Conservation (phyloP, 2,113 vertebrate genomes). For the Cyprinodon tularosa region DNA sequence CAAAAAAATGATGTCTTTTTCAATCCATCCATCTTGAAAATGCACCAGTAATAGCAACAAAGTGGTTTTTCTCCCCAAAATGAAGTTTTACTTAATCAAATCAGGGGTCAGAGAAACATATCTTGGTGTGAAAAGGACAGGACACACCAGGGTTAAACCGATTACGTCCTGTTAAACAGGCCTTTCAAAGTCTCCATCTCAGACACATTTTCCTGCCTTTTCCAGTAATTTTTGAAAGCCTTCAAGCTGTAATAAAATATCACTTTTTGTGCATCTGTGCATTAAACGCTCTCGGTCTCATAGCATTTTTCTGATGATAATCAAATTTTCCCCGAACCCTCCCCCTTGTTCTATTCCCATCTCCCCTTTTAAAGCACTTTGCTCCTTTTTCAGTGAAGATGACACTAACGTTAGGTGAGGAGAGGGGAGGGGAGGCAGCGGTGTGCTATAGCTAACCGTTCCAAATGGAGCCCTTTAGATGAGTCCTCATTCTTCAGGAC, state of each 20-base stretch:
- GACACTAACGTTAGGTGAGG: constrained; percentile 67
- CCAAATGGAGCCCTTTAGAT: constrained; percentile 58
- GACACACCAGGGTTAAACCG: constrained; percentile 83
- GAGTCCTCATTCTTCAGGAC: constrained; percentile 55
- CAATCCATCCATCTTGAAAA: constrained; percentile 75
- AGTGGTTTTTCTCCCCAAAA: constrained; percentile 83
- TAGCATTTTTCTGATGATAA: constrained; percentile 80
- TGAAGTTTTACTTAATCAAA: constrained; percentile 82
- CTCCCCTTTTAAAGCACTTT: constrained; percentile 83
- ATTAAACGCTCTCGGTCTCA: constrained; percentile 81
- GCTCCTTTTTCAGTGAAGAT: constrained; percentile 76
- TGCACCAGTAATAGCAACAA: constrained; percentile 85
- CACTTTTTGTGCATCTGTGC: constrained; percentile 85
- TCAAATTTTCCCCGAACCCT: constrained; percentile 73
- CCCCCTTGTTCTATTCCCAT: constrained; percentile 70
- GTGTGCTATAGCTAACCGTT: constrained; percentile 30
- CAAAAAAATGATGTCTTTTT: constrained; percentile 71
- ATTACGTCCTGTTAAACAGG: constrained; percentile 81
- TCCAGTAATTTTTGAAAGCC: constrained; percentile 87
- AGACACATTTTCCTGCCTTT: constrained; percentile 86
- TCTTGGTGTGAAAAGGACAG: constrained; percentile 80
- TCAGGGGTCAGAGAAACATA: constrained; percentile 81
- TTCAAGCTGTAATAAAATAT: constrained; percentile 87
- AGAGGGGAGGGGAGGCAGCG: background rate
- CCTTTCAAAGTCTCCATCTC: constrained; percentile 83